Percentiles rank a stretch among this genome's conserved stretches.
These are phyloP conservation scores for Cyprinodon diabolis DNA, from an alignment of 2,797 vertebrate species.

Conservation along the genomic window DNA sequence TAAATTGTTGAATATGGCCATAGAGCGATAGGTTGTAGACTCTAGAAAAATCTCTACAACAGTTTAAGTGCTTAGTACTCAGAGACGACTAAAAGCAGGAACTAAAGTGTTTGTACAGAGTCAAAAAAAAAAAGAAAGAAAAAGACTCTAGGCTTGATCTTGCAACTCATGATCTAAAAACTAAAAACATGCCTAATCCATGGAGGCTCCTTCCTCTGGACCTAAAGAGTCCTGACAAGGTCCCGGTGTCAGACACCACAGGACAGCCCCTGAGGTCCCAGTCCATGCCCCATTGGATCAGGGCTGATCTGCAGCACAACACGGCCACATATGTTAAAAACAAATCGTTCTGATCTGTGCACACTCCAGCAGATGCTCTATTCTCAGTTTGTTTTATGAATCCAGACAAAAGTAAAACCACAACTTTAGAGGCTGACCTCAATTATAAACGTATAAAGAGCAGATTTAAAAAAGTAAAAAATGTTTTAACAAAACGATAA, in stretches of 20 bases:
- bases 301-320: constrained; percentile 7
- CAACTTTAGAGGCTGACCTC: background rate
- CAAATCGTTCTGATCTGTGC: constrained; percentile 4
- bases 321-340: background rate
- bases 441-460: background rate
- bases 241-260: constrained; percentile 7
- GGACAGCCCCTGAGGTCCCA: background rate
- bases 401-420: background rate
- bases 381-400: background rate
- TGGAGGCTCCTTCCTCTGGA: background rate
- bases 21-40: too few relatives aligned
- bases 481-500: background rate
- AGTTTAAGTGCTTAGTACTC: too few relatives aligned
- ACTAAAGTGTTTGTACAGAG: background rate
- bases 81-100: background rate
- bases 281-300: constrained; percentile 1
- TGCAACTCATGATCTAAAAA: background rate
- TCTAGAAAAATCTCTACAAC: too few relatives aligned
- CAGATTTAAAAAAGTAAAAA: background rate
- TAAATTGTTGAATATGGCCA: background rate
- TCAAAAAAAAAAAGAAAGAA: too few relatives aligned
- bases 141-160: background rate
- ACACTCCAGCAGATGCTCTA: background rate
- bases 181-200: background rate
- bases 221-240: background rate